phyloP scores from a whole-genome alignment of 92 coral and sea anemone species.

The Porites evermanni region DNA sequence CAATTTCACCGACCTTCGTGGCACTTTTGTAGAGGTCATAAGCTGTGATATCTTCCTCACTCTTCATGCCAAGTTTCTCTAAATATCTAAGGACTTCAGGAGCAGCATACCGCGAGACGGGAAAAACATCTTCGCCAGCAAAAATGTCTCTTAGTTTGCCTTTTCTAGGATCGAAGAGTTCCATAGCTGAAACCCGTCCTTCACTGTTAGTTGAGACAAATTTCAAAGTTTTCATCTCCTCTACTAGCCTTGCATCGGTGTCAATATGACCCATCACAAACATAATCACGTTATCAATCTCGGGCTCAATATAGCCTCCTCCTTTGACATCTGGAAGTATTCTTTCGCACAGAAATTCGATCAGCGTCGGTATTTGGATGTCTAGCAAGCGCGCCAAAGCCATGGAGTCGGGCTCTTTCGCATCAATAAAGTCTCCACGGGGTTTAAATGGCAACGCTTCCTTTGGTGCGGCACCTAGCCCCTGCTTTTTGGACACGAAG shows the following conservation, averaged over 20 bases:
- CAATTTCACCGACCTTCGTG: not conserved
- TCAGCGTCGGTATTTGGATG: slow-evolving; percentile 6
- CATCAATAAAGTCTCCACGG: slow-evolving; percentile 35
- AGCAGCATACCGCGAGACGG: slow-evolving; percentile 28
- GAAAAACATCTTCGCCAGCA: slow-evolving; percentile 47
- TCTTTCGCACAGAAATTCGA: slow-evolving; percentile 24
- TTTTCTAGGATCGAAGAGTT: slow-evolving; percentile 57
- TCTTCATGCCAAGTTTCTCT: slow-evolving; percentile 50
- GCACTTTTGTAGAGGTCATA: slow-evolving; percentile 38
- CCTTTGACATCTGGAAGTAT: slow-evolving; percentile 40
- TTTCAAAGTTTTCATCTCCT: slow-evolving; percentile 19
- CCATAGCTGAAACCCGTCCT: slow-evolving; percentile 34
- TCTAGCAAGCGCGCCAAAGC: slow-evolving; percentile 32
- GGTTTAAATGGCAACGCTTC: slow-evolving; percentile 47
- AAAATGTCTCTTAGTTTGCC: slow-evolving; percentile 15
- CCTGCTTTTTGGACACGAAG: slow-evolving; percentile 26
- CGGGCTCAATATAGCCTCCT: slow-evolving; percentile 6
- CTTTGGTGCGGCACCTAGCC: slow-evolving; percentile 39
- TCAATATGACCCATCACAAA: slow-evolving; percentile 26
- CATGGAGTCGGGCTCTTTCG: slow-evolving; percentile 38
- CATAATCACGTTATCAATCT: slow-evolving; percentile 57
- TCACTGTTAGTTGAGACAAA: slow-evolving; percentile 40
- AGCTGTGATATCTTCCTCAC: slow-evolving; percentile 34
- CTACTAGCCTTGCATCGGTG: slow-evolving; percentile 11
- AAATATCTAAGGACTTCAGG: slow-evolving; percentile 25